A percentile compares a stretch with the other conserved stretches of the same genome.
These are phyloP conservation scores for Ifrita kowaldi DNA, from an alignment of 2,113 vertebrate genomes.

Conservation along the genomic window DNA sequence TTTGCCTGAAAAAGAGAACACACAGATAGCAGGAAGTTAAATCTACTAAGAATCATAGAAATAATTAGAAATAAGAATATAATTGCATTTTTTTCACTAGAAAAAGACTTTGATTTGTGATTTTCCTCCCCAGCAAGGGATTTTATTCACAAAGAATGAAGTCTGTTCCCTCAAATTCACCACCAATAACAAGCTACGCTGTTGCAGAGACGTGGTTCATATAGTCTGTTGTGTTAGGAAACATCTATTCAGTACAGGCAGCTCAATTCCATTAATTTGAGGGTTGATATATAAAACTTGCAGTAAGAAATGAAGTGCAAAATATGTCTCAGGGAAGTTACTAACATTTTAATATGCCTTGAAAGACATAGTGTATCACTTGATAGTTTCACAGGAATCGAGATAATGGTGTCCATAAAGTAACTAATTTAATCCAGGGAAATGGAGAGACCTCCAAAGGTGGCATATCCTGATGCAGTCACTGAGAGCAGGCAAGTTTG, in stretches of 20 bases:
- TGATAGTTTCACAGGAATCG: not conserved
- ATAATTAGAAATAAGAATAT: not conserved
- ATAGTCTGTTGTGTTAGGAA: not conserved
- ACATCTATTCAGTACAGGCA: not conserved
- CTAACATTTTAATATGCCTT: not conserved
- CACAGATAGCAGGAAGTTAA: constrained; percentile 23
- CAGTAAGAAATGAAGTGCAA: not conserved
- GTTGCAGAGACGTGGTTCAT: not conserved
- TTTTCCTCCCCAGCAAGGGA: not conserved
- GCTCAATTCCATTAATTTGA: not conserved
- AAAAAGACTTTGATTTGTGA: not conserved
- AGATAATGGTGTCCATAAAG: not conserved
- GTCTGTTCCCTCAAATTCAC: not conserved
- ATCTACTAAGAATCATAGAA: constrained; percentile 5
- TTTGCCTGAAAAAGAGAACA: not conserved
- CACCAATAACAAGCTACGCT: not conserved
- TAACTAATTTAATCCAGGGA: not conserved
- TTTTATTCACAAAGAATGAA: not conserved
- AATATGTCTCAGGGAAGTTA: not conserved
- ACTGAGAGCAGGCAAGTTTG: not conserved
- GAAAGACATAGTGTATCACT: not conserved
- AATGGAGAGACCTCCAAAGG: not conserved
- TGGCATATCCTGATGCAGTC: not conserved
- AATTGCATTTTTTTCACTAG: not conserved
- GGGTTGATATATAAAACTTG: not conserved